Percentiles rank a stretch among this genome's conserved stretches.
Evolutionary conservation across 2,888 invertebrate species (phyloP).

Genomic region (Ophion slaviceki): DNA sequence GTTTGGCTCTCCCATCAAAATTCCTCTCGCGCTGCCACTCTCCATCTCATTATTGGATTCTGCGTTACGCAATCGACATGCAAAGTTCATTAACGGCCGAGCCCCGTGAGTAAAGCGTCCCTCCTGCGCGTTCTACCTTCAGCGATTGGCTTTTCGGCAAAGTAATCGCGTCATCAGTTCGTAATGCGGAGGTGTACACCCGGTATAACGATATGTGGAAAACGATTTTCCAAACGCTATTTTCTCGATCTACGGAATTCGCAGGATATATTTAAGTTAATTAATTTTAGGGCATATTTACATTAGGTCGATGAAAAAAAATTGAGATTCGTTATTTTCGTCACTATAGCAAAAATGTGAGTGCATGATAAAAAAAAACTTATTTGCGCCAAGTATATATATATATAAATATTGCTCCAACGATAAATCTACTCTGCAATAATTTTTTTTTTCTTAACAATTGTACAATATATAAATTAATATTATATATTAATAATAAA

Average conservation of each 20-base stretch:
- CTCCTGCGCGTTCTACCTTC: not conserved
- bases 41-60: conserved; percentile 66
- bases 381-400: too few species aligned
- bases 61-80: conserved; percentile 67
- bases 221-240: not conserved
- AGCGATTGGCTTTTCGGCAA: conserved; percentile 16
- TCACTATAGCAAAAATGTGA: not conserved
- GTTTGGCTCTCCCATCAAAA: conserved; percentile 18
- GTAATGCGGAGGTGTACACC: not conserved
- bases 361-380: too few species aligned
- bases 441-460: too few species aligned
- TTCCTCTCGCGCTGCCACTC: conserved; percentile 60
- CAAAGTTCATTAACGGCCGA: conserved; percentile 63
- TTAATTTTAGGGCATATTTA: not conserved
- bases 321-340: not conserved
- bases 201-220: not conserved
- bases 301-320: not conserved
- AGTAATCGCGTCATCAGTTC: conserved; percentile 3
- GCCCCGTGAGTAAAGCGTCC: conserved; percentile 30
- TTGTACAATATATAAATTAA: too few species aligned
- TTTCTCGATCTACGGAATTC: not conserved
- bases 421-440: too few species aligned
- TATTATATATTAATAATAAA: too few species aligned
- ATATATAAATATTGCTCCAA: too few species aligned
- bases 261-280: not conserved